Conservation (phyloP, 1,140 invertebrate genomes). For the Sitobion miscanthi region DNA sequence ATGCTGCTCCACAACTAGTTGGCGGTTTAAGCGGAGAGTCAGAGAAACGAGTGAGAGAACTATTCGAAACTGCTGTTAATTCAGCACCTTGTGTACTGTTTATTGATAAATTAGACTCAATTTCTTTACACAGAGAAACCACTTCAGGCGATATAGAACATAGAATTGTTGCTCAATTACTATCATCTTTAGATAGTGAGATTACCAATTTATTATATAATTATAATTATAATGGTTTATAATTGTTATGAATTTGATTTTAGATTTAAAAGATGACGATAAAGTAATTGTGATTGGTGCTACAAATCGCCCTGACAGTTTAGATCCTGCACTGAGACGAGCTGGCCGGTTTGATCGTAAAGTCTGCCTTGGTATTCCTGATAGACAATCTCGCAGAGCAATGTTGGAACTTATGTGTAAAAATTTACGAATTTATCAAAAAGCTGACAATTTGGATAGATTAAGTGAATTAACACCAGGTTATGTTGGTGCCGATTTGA, state of each 20-base stretch:
- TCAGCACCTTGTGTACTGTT: slow-evolving; percentile 86
- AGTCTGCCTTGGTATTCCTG: slow-evolving; percentile 91
- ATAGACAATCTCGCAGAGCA: slow-evolving; percentile 77
- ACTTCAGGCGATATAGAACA: slow-evolving; percentile 94
- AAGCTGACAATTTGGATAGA: slow-evolving; percentile 71
- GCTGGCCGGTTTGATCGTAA: slow-evolving; percentile 93
- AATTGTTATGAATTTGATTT: slow-evolving; percentile 40
- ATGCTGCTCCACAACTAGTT: slow-evolving; percentile 89
- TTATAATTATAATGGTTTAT: background rate
- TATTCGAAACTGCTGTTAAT: slow-evolving; percentile 84
- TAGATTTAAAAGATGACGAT: slow-evolving; percentile 68
- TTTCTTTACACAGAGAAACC: slow-evolving; percentile 83
- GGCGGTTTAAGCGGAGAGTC: slow-evolving; percentile 96
- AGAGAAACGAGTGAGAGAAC: slow-evolving; percentile 87
- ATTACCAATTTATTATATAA: slow-evolving; percentile 25
- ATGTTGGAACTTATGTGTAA: slow-evolving; percentile 77
- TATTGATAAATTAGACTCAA: slow-evolving; percentile 92
- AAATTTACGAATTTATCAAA: slow-evolving; percentile 72
- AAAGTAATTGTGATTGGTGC: slow-evolving; percentile 90
- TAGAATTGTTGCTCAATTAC: slow-evolving; percentile 90
- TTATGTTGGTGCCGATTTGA: slow-evolving; percentile 95
- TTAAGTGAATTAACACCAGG: slow-evolving; percentile 89
- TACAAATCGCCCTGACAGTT: slow-evolving; percentile 89
- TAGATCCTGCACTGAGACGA: slow-evolving; percentile 91
- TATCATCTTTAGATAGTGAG: slow-evolving; percentile 84